Percentiles rank a stretch among this genome's conserved stretches.
Evolutionary conservation across 1,140 invertebrate species (phyloP).

Genomic region (Armadillidium nasatum): DNA sequence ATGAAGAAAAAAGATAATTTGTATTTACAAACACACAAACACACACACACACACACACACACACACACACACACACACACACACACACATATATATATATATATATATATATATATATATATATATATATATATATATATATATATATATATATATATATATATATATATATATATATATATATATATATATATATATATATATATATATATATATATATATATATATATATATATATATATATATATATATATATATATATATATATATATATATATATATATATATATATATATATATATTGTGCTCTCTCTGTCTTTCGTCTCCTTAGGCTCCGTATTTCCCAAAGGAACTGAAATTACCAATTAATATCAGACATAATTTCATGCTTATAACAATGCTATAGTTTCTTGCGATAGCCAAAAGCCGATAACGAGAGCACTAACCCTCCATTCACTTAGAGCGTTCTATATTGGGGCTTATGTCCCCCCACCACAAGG

Average conservation of each 20-base stretch:
- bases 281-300: slow-evolving; percentile 15
- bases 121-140: too few relatives aligned
- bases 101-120: too few relatives aligned
- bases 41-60: too few relatives aligned
- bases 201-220: slow-evolving; percentile 6
- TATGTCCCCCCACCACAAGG: background rate
- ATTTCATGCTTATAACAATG: slow-evolving; percentile 42
- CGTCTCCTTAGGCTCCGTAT: background rate
- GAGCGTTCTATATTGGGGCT: background rate
- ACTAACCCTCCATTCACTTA: background rate
- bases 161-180: too few relatives aligned
- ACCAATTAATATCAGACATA: slow-evolving; percentile 41
- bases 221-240: background rate
- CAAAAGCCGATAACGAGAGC: background rate
- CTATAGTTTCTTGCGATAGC: slow-evolving; percentile 30
- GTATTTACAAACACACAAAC: too few relatives aligned
- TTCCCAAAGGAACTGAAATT: slow-evolving; percentile 30
- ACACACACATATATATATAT: too few relatives aligned
- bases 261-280: slow-evolving; percentile 17
- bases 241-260: background rate
- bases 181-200: too few relatives aligned
- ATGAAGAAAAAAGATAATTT: too few relatives aligned
- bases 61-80: too few relatives aligned
- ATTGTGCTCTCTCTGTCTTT: background rate
- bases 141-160: too few relatives aligned